Evolutionary conservation across 1,140 invertebrate genomes (phyloP).

Genomic region (Varroa destructor): DNA sequence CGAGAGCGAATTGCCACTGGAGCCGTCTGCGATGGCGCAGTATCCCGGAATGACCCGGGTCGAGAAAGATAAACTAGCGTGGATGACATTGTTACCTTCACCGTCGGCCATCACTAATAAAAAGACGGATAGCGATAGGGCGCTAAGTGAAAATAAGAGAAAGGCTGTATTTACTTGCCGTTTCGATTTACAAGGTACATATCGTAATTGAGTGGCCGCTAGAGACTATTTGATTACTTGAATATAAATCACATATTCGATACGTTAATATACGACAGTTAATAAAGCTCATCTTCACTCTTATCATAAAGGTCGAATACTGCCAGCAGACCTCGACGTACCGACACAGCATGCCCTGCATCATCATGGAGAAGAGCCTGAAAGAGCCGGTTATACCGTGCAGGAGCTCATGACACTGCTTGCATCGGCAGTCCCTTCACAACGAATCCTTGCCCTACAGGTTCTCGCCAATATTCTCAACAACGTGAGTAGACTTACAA

Average conservation of each 20-base stretch:
- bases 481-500: conserved; percentile 18
- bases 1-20: neutral
- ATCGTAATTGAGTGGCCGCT: neutral
- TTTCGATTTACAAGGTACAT: conserved; percentile 34
- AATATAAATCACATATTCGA: too few species aligned
- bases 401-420: conserved; percentile 32
- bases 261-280: too few species aligned
- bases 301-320: neutral
- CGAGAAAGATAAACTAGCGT: conserved; percentile 34
- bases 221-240: too few species aligned
- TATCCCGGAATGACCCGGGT: conserved; percentile 32
- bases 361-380: conserved; percentile 34
- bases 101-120: neutral
- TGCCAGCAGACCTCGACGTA: conserved; percentile 28
- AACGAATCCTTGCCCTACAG: conserved; percentile 32
- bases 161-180: conserved; percentile 25
- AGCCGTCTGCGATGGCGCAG: conserved; percentile 26
- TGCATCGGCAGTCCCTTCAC: conserved; percentile 31
- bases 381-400: conserved; percentile 33
- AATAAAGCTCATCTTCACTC: too few species aligned
- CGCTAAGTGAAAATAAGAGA: neutral
- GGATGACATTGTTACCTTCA: conserved; percentile 29
- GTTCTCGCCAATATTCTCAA: conserved; percentile 31
- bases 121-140: neutral
- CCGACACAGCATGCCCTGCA: conserved; percentile 31